Evolutionary conservation across 2,888 invertebrate genomes (phyloP).

Genomic region (Sussaba pulchella): DNA sequence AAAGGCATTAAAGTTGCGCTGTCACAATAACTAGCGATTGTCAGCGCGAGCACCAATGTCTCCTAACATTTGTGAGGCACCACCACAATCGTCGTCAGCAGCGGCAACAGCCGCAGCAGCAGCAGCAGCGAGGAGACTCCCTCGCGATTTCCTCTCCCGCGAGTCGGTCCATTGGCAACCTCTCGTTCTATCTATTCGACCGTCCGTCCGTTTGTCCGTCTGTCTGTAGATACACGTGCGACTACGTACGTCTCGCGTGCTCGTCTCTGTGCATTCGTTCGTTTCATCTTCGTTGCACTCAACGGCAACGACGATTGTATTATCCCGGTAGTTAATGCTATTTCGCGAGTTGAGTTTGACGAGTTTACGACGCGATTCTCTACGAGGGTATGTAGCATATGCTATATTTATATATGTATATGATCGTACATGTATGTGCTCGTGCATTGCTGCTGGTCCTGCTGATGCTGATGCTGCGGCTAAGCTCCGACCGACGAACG

Average conservation of each 20-base stretch:
- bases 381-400: conserved; percentile 54
- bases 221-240: no score
- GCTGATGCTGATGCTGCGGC: conserved; percentile 31
- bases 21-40: conserved; percentile 59
- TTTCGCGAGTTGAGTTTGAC: conserved; percentile 83
- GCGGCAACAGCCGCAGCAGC: conserved; percentile 5
- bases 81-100: conserved; percentile 3
- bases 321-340: conserved; percentile 83
- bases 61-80: conserved; percentile 24
- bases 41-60: conserved; percentile 55
- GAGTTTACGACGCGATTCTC: conserved; percentile 81
- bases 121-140: conserved; percentile 21
- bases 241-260: conserved; percentile 25
- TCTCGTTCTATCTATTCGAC: conserved; percentile 56
- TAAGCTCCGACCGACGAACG: conserved; percentile 73
- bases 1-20: conserved; percentile 60
- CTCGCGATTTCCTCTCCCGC: conserved; percentile 49
- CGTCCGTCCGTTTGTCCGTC: conserved; percentile 60
- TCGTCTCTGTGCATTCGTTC: conserved; percentile 4
- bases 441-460: conserved; percentile 47
- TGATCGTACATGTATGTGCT: conserved; percentile 7
- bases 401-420: conserved; percentile 16
- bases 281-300: conserved; percentile 37
- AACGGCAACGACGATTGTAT: conserved; percentile 80
- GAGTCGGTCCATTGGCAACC: conserved; percentile 51